Evolutionary conservation across 2,113 vertebrate genomes (phyloP).

Genomic region (Myiopsitta monachus): DNA sequence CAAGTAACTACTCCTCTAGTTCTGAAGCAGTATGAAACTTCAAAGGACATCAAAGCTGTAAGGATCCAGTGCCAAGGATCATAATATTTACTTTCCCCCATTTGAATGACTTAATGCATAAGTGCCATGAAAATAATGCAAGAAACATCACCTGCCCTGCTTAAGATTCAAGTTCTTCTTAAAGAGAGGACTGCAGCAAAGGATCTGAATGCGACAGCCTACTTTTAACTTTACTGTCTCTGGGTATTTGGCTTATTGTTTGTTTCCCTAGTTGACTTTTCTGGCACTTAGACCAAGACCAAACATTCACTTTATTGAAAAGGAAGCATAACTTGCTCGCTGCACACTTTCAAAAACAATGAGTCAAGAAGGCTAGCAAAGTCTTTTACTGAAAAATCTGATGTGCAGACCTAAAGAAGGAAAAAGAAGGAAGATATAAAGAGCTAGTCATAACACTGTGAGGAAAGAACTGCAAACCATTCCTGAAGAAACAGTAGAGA

Average conservation of each 20-base stretch:
- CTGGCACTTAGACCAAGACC: neutral
- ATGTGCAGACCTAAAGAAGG: neutral
- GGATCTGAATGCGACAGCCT: neutral
- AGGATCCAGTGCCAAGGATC: neutral
- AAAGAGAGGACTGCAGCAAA: neutral
- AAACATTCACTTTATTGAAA: neutral
- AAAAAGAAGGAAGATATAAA: neutral
- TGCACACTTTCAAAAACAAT: neutral
- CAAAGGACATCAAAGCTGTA: constrained; percentile 28
- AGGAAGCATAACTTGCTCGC: neutral
- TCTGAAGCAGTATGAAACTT: constrained; percentile 13
- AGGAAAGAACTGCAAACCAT: neutral
- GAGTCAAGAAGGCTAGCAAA: neutral
- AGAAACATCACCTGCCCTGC: neutral
- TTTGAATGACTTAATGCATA: constrained; percentile 7
- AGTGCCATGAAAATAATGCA: neutral
- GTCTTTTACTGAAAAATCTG: neutral
- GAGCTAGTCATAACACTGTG: neutral
- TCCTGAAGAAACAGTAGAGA: neutral
- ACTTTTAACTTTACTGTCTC: neutral
- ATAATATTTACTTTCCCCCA: constrained; percentile 27
- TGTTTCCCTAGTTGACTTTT: neutral
- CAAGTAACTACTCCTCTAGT: neutral
- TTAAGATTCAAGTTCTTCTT: constrained; percentile 17
- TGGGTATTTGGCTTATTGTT: neutral